phyloP scores from a whole-genome alignment of 30 jellyfish, hydroid and myxozoan species.

The Hydractinia symbiolongicarpus region DNA sequence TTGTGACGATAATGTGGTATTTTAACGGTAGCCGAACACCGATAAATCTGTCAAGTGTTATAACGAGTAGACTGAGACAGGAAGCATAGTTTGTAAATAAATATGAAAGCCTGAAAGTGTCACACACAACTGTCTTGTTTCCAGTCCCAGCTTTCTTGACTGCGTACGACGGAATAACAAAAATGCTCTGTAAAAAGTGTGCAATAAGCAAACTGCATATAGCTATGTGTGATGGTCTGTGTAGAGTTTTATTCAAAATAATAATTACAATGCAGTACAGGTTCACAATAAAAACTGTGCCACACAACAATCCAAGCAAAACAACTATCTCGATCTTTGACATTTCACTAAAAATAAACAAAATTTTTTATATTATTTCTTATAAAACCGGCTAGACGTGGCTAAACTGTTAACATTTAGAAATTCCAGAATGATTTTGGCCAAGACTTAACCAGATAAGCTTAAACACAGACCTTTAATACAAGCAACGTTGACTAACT shows the following conservation, averaged over 20 bases:
- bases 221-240: conserved; percentile 48
- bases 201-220: conserved; percentile 44
- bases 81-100: conserved; percentile 55
- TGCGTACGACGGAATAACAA: conserved; percentile 60
- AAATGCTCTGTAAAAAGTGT: conserved; percentile 51
- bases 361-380: no score
- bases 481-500: no score
- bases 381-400: no score
- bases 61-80: conserved; percentile 45
- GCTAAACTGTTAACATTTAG: no score
- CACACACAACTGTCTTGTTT: conserved; percentile 26
- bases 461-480: no score
- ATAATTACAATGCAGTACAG: conserved; percentile 31
- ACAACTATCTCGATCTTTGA: not conserved
- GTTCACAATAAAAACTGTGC: conserved; percentile 13
- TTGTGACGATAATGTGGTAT: conserved; percentile 43
- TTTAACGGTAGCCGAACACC: conserved; percentile 43
- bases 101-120: conserved; percentile 57
- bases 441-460: no score
- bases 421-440: no score
- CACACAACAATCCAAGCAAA: not conserved
- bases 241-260: not conserved
- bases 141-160: conserved; percentile 23
- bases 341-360: no score
- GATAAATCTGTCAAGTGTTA: conserved; percentile 48